These are phyloP conservation scores for Rhegmatorhina hoffmannsi DNA, from an alignment of 2,113 vertebrate species.

Conservation along the genomic window DNA sequence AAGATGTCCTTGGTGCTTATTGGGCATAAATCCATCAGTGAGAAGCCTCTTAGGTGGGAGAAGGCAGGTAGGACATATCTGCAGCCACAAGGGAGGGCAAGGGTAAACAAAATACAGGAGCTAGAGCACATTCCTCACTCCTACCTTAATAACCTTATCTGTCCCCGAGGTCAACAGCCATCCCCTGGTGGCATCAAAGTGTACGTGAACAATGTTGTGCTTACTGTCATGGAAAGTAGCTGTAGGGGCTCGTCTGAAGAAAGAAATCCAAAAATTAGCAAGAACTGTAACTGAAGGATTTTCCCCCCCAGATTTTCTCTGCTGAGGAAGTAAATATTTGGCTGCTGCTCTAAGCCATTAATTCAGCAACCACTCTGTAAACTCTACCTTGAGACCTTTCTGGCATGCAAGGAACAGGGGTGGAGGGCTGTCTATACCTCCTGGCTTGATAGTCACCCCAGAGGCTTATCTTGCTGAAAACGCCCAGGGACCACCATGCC, in stretches of 20 bases:
- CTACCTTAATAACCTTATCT: constrained; percentile 96
- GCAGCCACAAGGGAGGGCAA: not conserved
- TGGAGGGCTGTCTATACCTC: not conserved
- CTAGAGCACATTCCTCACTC: not conserved
- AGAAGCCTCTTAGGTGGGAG: not conserved
- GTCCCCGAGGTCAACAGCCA: constrained; percentile 92
- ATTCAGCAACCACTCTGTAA: not conserved
- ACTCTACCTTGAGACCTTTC: not conserved
- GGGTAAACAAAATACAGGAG: not conserved
- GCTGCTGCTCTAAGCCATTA: not conserved
- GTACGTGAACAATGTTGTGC: constrained; percentile 90
- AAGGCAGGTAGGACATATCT: not conserved
- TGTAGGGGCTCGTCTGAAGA: constrained; percentile 88
- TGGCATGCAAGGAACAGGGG: accelerated
- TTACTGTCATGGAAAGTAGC: constrained; percentile 97
- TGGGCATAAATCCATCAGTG: not conserved
- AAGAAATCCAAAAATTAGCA: not conserved
- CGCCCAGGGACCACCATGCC: not conserved
- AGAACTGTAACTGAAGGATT: not conserved
- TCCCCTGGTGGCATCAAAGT: constrained; percentile 93
- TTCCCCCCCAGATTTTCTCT: not conserved
- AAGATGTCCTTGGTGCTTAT: not conserved
- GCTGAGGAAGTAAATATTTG: not conserved
- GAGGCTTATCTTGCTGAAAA: not conserved
- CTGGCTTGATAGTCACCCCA: accelerated